A percentile compares a stretch with the other conserved stretches of the same genome.
Evolutionary conservation across 2,113 vertebrate genomes (phyloP).

Genomic region (Callipepla californica): DNA sequence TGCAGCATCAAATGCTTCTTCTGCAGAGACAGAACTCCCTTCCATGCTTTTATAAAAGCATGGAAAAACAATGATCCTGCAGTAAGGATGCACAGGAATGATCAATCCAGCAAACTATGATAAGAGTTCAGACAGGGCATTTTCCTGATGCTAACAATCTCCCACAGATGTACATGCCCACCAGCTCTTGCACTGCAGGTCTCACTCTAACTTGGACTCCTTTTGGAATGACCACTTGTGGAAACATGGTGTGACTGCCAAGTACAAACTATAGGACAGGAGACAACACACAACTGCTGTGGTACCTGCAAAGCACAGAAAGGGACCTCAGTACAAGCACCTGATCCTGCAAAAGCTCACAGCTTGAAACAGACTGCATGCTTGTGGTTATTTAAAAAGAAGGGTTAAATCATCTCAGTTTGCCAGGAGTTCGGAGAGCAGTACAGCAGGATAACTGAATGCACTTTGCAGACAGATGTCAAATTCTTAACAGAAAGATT

Average conservation of each 20-base stretch:
- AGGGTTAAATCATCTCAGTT: background rate
- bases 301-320: background rate
- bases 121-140: too few relatives aligned
- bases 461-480: background rate
- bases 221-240: background rate
- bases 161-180: too few relatives aligned
- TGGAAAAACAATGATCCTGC: too few relatives aligned
- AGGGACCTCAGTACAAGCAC: background rate
- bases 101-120: background rate
- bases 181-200: background rate
- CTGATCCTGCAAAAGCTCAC: background rate
- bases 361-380: background rate
- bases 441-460: accelerated
- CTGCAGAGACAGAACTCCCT: background rate
- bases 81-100: background rate
- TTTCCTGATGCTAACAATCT: background rate
- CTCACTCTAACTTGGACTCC: background rate
- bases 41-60: background rate
- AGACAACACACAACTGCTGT: background rate
- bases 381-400: background rate
- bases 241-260: background rate
- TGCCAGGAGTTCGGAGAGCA: background rate
- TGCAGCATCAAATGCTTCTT: background rate
- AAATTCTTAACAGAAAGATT: constrained; percentile 7
- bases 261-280: background rate